Base-by-base conservation (phyloP, 2,888 invertebrate species). In the Eristalis pertinax region DNA sequence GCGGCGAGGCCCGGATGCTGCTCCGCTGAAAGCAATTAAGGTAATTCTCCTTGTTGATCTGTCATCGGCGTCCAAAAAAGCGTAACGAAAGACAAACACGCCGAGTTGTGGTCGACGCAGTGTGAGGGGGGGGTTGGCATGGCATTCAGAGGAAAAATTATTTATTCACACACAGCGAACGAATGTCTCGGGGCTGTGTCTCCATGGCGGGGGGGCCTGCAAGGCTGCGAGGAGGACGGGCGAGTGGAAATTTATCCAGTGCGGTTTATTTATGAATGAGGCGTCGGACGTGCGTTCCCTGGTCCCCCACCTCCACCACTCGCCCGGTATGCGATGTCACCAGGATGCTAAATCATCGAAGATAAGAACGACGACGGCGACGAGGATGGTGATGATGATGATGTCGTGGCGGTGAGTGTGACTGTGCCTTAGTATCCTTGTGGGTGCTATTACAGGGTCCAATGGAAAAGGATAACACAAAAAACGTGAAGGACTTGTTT, bases 241-340 rank as follows among this genome's bases (percentile, higher is more conserved):
- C 63, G 15, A 29, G 19, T 24, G 68, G 58, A 76, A 67, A 80
- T 43, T 74, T 70, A 56, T 83, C 56, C 72, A 79, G 79, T 63
- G 83, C 58, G 50, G 50, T 75, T 83, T 83, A 83, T 87, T 87
- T 87, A 87, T 87, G 87, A 87, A 83, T 79, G 79, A 79, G 68
- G 72, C 83, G 87, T 79, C 72, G 68, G 68, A 38, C 75, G 29
- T 67, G 29, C 58, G 74, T 68, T 68, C 15, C 35, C 24, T 56
- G n/a, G n/a, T n/a, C 64, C 29, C 50, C 32, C 32, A 5, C 32
- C 32, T 0, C 32, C 32, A n/a, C n/a, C n/a, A n/a, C n/a, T n/a
- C n/a, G 32, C 58, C 35, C 60, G 11, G 26, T 26, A 56, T 74
- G 68, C 41, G 43, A 74, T 76, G 81, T 81, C 81, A 77, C 63